Evolutionary conservation across 2,113 vertebrate genomes (phyloP), one percentile per base, ranked within the genome.

Genomic region (Plotosus lineatus): DNA sequence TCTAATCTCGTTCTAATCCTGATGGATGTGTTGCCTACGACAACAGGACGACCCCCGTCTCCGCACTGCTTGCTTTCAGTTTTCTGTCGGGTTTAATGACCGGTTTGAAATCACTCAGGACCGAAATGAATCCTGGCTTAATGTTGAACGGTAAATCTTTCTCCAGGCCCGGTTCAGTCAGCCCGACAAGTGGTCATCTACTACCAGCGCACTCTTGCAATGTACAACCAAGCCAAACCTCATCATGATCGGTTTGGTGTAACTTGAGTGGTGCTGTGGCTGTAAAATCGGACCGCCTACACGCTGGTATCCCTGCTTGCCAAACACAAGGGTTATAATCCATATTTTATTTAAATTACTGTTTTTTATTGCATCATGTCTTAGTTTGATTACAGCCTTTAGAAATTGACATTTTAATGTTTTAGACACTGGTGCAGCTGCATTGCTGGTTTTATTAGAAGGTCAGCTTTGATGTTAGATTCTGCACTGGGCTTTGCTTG

Each of bases 1-100:
- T 65, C 79, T 63, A 69, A 8, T 77, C 63, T 81, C 3, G 55
- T 17, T 33, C 66, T 83, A 86, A 88, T 83, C 53, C 7, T 83
- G 86, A 87, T 85, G 79, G 85, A 86, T 87, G 56, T 50, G 65
- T 76, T 65, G 69, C 73, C 73, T 71, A 58, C 58, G 44, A 42
- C 28, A 36, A 51, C 5, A 36, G 44, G 76, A 71, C 63, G 51
- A 4, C 15, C 10, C 14, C 26, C 42, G 48, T 71, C 42, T 71
- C n/a, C 14, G 9, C 1, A 1, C 42, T 42, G 5, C 26, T 44
- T 44, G n/a, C n/a, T 31, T 23, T 51, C 9, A 1, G 48, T 40
- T 77, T 82, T 74, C 26, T 72, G 44, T 53, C 50, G 2, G 21
- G 6, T 75, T 55, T 36, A 6, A 33, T 76, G 51, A 36, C 48